Conservation (phyloP, 2,113 vertebrate genomes). For the Urocolius indicus region DNA sequence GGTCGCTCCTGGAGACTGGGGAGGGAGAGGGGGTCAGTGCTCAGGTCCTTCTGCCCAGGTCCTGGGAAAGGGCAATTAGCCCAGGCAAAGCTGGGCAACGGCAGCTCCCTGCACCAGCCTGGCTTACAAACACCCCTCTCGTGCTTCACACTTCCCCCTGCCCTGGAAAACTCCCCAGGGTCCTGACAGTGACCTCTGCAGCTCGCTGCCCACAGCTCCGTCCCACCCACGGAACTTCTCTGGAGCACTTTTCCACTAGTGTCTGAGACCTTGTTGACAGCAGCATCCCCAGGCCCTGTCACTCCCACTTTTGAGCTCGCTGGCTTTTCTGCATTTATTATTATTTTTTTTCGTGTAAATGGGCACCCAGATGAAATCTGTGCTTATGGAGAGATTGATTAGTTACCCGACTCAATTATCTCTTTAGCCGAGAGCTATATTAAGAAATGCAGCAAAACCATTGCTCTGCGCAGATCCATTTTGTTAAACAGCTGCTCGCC, state of each 20-base stretch:
- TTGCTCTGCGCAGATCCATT: constrained; percentile 77
- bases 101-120: fast-evolving
- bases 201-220: background rate
- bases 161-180: background rate
- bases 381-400: constrained; percentile 83
- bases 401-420: constrained; percentile 83
- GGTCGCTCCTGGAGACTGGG: background rate
- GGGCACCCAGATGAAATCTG: constrained; percentile 7
- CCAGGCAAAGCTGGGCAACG: background rate
- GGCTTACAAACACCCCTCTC: background rate
- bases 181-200: background rate
- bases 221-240: fast-evolving
- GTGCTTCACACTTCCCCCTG: fast-evolving
- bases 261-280: background rate
- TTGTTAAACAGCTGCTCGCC: constrained; percentile 77
- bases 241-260: background rate
- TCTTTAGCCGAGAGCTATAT: constrained; percentile 82
- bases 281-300: background rate
- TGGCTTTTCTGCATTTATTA: background rate
- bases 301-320: background rate
- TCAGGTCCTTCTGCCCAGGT: background rate
- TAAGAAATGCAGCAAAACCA: constrained; percentile 80
- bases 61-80: fast-evolving
- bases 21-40: too few relatives aligned
- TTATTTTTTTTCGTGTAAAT: constrained; percentile 26